phyloP scores from a whole-genome alignment of 2,797 vertebrate genomes.

The Melanogrammus aeglefinus region DNA sequence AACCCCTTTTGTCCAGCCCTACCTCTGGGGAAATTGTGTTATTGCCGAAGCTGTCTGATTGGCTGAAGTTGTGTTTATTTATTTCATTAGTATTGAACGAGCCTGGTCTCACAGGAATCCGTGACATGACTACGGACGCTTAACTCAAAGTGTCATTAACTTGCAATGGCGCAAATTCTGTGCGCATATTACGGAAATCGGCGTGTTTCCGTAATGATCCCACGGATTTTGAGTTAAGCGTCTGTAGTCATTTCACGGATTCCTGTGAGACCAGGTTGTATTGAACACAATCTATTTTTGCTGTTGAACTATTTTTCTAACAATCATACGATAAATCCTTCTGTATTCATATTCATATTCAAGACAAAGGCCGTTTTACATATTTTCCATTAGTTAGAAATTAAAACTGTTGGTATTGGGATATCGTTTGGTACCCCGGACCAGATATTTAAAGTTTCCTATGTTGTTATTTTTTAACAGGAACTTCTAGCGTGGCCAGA shows the following conservation, averaged over 20 bases:
- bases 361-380: background rate
- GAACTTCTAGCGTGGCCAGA: conserved; percentile 91
- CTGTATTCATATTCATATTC: too few relatives aligned
- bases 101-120: too few relatives aligned
- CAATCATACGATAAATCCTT: background rate
- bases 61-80: background rate
- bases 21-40: background rate
- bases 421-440: background rate
- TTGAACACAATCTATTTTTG: background rate
- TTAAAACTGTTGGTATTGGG: background rate
- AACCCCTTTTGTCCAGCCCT: background rate
- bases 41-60: background rate
- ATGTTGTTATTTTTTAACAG: conserved; percentile 56
- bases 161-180: too few relatives aligned
- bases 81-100: background rate
- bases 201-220: too few relatives aligned
- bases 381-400: background rate
- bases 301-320: too few relatives aligned
- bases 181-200: too few relatives aligned
- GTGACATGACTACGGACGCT: too few relatives aligned
- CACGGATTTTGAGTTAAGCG: too few relatives aligned
- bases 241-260: too few relatives aligned
- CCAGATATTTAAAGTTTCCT: too few relatives aligned
- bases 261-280: too few relatives aligned
- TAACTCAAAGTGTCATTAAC: too few relatives aligned